Base-by-base conservation (phyloP, 1,140 invertebrate genomes). In the Drosophila ercepeae region DNA sequence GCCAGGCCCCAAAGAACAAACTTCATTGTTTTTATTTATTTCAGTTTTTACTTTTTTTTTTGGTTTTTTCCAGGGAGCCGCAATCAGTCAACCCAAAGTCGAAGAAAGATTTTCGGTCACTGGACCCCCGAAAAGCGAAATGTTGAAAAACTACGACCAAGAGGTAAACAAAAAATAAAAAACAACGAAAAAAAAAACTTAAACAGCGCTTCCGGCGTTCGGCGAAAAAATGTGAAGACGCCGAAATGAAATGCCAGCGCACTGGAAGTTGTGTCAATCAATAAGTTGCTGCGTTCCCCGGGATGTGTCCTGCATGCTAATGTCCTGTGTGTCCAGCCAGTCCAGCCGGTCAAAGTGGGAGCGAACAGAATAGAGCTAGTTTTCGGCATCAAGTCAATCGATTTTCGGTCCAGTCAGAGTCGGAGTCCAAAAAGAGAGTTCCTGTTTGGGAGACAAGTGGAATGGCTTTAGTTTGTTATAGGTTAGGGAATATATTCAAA, bases 191-290 rank as follows among this genome's bases (percentile, higher is more conserved):
- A 34, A 75, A 67, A 63, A 83, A 86, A 51, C 70, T 65, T 74
- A 74, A 74, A 42, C 70, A 86, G 72, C 81, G 81, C 81, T 84
- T 84, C 81, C 81, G 81, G 81, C 81, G 76, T 84, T 84, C 81
- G 65, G 73, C 81, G 81, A 84, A 84, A 84, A 86, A 64, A 58
- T 53, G 58, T 59, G 39, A 52, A 67, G 68, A 54, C 50, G 57
- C 57, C 60, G 23, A 79, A 78, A 61, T 60, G 64, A 59, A 59
- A 78, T 75, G 68, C 78, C 72, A 74, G 69, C 67, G 68, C 70
- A 75, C 36, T 75, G 83, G 72, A 89, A 89, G 86, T 86, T 89
- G 81, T 89, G 86, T 89, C 86, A 89, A 89, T 89, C 86, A 89
- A 89, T 89, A 89, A 72, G 71, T 78, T 89, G 69, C 76, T 69